phyloP scores from a whole-genome alignment of 2,888 invertebrate genomes.

The Pseudoips prasinana region DNA sequence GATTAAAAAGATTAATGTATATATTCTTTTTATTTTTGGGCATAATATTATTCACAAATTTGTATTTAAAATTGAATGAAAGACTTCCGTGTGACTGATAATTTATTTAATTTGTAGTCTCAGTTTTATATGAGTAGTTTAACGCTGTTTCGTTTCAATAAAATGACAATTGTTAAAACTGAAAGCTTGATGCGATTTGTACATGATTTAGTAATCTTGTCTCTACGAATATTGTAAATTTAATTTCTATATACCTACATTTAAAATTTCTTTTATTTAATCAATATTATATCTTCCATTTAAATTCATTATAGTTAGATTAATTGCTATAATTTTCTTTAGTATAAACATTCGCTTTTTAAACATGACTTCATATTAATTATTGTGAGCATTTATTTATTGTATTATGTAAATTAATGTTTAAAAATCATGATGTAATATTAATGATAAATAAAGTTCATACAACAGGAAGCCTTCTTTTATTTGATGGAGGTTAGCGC shows the following conservation, averaged over 20 bases:
- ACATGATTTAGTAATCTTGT: background rate
- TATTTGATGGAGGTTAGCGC: no score
- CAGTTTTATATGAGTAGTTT: conserved; percentile 10
- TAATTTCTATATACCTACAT: conserved; percentile 7
- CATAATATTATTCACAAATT: no score
- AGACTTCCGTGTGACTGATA: conserved; percentile 1
- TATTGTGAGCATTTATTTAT: conserved; percentile 77
- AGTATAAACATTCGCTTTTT: conserved; percentile 51
- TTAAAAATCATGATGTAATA: conserved; percentile 74
- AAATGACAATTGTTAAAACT: no score
- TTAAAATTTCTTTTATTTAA: conserved; percentile 14
- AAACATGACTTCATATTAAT: conserved; percentile 58
- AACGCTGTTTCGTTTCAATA: no score
- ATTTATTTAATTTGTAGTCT: conserved; percentile 10
- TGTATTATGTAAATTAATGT: conserved; percentile 68
- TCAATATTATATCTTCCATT: conserved; percentile 12
- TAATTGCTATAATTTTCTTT: conserved; percentile 40
- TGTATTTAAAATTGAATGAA: background rate
- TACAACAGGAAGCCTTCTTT: conserved; percentile 39
- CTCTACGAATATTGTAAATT: conserved; percentile 4
- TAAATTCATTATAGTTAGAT: conserved; percentile 30
- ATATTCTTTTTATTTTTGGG: no score
- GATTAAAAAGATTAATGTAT: no score
- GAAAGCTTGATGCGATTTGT: no score
- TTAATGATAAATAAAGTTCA: conserved; percentile 72